Base-by-base conservation (phyloP, 2,888 invertebrate species). In the Hofmannophila pseudospretella region DNA sequence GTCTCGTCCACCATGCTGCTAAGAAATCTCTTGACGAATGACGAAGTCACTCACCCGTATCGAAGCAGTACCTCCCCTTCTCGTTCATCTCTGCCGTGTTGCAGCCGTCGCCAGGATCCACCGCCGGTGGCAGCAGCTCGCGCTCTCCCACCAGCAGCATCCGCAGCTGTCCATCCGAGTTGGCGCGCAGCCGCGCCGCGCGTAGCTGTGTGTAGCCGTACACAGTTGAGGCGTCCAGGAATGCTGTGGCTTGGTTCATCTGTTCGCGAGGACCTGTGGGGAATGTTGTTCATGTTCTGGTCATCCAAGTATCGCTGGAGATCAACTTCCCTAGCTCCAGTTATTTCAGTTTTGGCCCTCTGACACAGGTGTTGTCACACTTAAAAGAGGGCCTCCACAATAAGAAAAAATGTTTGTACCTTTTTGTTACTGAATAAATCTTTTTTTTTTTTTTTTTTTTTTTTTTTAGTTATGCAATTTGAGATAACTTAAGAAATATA, bases 171-270 rank as follows among this genome's bases (percentile, higher is more conserved):
- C 95, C 95, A 2, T 88, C 88, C 0, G 59, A 22, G 4, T 74
- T 74, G 0, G 76, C 62, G 0, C 92, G 81, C n/a, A 93, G 70
- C 1, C 78, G 63, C 0, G 56, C 63, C 22, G 80, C 88, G 1
- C 89, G 76, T 3, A 72, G 65, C 2, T 84, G 79, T 1, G 86
- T 85, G 34, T 89, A 89, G 0, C 96, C 95, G 60, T 97, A 97
- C 7, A 97, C 90, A 1, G 90, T 89, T 0, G 96, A 96, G 0
- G 90, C 96, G 67, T 97, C 97, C 10, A 97, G 90, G 71, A 90
- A 97, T 0, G 95, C 88, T 0, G 94, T 92, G 0, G 93, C 94
- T 79, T 96, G 96, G 76, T 94, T 95, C 37, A 96, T 67, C 60
- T 96, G 97, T 58, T 97, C 91, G 4, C 96, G 87, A 1, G 94